These are phyloP conservation scores for Drosophila neotestacea DNA, from an alignment of 2,888 invertebrate genomes.

Conservation along the genomic window DNA sequence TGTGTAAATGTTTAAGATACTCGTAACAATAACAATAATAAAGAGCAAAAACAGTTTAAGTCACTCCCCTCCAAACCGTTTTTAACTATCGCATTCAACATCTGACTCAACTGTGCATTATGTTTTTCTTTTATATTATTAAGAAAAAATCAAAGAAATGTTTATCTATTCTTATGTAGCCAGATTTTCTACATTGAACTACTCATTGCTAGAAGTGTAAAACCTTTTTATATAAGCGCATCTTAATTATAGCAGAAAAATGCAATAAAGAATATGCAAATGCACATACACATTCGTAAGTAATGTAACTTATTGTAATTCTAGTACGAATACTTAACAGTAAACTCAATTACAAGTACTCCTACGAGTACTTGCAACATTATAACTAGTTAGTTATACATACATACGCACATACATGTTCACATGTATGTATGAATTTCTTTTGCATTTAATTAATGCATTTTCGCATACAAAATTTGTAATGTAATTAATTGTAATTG, in stretches of 20 bases:
- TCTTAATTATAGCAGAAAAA: constrained; percentile 35
- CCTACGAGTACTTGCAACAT: constrained; percentile 37
- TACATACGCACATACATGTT: constrained; percentile 23
- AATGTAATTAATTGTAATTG: constrained; percentile 75
- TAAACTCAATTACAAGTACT: constrained; percentile 23
- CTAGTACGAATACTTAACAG: constrained; percentile 52
- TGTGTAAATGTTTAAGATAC: constrained; percentile 66
- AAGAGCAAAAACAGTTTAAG: constrained; percentile 29
- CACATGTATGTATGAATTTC: constrained; percentile 43
- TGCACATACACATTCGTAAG: constrained; percentile 29
- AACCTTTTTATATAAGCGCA: constrained; percentile 45
- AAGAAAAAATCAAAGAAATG: constrained; percentile 6
- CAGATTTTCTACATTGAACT: constrained; percentile 59
- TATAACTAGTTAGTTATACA: constrained; percentile 59
- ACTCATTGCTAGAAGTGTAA: constrained; percentile 39
- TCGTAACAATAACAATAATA: constrained; percentile 29
- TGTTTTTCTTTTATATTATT: constrained; percentile 57
- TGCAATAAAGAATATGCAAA: constrained; percentile 34
- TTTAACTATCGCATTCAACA: constrained; percentile 61
- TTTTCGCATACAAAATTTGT: constrained; percentile 68
- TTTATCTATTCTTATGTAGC: constrained; percentile 40
- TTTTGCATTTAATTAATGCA: constrained; percentile 76
- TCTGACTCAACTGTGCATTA: constrained; percentile 23
- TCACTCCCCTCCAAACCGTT: constrained; percentile 36
- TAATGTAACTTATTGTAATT: constrained; percentile 72